These are phyloP conservation scores for Thymelicus lineola DNA, from an alignment of 2,888 invertebrate genomes.

Conservation along the genomic window DNA sequence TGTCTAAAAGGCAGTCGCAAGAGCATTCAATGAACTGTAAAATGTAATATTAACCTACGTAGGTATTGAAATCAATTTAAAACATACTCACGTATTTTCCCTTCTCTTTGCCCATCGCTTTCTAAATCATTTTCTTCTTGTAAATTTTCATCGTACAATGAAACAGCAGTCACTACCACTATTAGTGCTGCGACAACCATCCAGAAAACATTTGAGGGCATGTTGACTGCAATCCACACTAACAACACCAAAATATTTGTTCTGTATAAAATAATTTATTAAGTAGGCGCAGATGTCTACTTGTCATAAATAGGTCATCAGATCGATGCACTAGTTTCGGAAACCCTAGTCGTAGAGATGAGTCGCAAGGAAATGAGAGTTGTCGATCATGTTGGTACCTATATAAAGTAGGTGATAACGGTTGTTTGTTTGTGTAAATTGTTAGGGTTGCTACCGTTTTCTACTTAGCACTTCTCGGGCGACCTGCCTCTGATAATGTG, in stretches of 20 bases:
- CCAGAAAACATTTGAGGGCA: conserved; percentile 59
- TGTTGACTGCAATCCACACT: conserved; percentile 42
- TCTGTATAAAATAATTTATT: background rate
- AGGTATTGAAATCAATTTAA: background rate
- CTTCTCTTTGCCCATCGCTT: conserved; percentile 56
- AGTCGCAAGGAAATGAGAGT: conserved; percentile 60
- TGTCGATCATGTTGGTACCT: conserved; percentile 54
- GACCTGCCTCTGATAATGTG: conserved; percentile 44
- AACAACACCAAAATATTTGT: conserved; percentile 3
- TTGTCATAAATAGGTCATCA: conserved; percentile 25
- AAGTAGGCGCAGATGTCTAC: background rate
- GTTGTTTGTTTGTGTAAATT: conserved; percentile 68
- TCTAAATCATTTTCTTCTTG: conserved; percentile 45
- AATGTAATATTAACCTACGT: background rate
- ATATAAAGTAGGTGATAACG: conserved; percentile 78
- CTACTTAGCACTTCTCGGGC: conserved; percentile 62
- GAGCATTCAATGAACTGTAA: background rate
- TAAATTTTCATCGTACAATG: conserved; percentile 52
- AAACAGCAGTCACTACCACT: conserved; percentile 57
- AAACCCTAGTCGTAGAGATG: conserved; percentile 18
- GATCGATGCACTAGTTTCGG: conserved; percentile 22
- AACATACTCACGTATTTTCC: conserved; percentile 67
- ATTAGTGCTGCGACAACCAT: conserved; percentile 52
- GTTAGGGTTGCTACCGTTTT: conserved; percentile 76
- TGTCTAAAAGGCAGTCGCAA: background rate